These are phyloP conservation scores for Cottus gobio DNA, from an alignment of 2,113 vertebrate species.

Conservation along the genomic window DNA sequence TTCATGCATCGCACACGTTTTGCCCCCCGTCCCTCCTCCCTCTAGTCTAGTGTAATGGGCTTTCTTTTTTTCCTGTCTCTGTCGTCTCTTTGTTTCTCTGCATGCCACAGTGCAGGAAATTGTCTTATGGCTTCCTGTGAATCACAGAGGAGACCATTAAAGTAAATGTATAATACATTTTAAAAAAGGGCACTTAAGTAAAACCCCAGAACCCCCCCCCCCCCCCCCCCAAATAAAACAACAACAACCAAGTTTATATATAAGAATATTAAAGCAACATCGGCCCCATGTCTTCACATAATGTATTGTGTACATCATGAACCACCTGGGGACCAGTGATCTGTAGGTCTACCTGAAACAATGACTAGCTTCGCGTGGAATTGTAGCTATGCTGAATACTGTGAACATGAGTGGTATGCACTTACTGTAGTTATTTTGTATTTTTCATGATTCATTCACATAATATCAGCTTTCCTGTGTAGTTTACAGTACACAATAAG, in stretches of 20 bases:
- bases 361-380: neutral
- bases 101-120: constrained; percentile 22
- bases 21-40: neutral
- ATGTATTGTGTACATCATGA: constrained; percentile 10
- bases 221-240: neutral
- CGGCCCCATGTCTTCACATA: neutral
- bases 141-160: constrained; percentile 5
- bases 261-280: too few relatives aligned
- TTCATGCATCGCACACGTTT: neutral
- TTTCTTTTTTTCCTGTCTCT: neutral
- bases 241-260: too few relatives aligned
- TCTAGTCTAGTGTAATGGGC: too few relatives aligned
- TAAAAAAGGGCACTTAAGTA: neutral
- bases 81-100: constrained; percentile 10
- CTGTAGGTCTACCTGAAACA: constrained; percentile 27
- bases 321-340: constrained; percentile 29
- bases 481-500: neutral
- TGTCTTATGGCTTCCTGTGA: constrained; percentile 42
- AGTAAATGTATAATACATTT: neutral
- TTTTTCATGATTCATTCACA: neutral
- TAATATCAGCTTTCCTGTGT: neutral
- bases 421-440: neutral
- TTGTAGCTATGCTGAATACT: neutral
- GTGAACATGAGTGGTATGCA: neutral
- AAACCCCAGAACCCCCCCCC: neutral